phyloP scores from a whole-genome alignment of 1,140 invertebrate species.

The Chymomyza costata region DNA sequence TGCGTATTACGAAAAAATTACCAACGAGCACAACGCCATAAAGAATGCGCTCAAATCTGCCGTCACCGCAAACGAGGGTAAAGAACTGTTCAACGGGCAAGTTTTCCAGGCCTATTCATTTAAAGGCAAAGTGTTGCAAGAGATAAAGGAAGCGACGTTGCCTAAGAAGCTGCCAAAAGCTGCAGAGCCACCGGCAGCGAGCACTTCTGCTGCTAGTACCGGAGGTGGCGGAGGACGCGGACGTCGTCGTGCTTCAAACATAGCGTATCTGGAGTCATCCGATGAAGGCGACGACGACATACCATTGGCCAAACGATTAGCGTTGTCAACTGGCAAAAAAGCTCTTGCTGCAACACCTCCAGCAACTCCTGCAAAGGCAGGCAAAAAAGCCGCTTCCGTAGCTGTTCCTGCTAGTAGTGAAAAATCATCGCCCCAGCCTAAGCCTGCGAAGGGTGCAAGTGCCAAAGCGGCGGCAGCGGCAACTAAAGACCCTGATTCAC shows the following conservation, averaged over 20 bases:
- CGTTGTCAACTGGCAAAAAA: constrained; percentile 55
- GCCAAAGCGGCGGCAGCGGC: constrained; percentile 18
- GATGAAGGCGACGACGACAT: constrained; percentile 74
- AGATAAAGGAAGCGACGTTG: constrained; percentile 75
- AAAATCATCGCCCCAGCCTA: constrained; percentile 43
- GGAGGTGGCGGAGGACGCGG: constrained; percentile 43
- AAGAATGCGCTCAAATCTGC: constrained; percentile 78
- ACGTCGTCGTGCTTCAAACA: constrained; percentile 48
- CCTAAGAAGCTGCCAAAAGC: constrained; percentile 77
- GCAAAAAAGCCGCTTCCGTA: constrained; percentile 27
- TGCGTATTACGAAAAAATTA: constrained; percentile 76
- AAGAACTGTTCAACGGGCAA: constrained; percentile 79
- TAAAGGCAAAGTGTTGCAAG: constrained; percentile 68
- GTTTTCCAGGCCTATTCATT: constrained; percentile 78
- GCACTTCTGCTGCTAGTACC: background rate
- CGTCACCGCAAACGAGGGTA: constrained; percentile 78
- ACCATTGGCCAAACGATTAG: constrained; percentile 69
- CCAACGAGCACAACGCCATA: constrained; percentile 79
- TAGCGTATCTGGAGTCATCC: constrained; percentile 64
- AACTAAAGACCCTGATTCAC: constrained; percentile 30
- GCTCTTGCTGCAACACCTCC: constrained; percentile 28
- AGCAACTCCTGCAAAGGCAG: constrained; percentile 15
- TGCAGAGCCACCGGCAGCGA: constrained; percentile 16
- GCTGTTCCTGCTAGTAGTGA: constrained; percentile 6
- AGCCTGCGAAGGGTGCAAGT: constrained; percentile 24